These are phyloP conservation scores for Castor canadensis DNA, from an alignment of 2,113 vertebrate genomes.

Conservation along the genomic window DNA sequence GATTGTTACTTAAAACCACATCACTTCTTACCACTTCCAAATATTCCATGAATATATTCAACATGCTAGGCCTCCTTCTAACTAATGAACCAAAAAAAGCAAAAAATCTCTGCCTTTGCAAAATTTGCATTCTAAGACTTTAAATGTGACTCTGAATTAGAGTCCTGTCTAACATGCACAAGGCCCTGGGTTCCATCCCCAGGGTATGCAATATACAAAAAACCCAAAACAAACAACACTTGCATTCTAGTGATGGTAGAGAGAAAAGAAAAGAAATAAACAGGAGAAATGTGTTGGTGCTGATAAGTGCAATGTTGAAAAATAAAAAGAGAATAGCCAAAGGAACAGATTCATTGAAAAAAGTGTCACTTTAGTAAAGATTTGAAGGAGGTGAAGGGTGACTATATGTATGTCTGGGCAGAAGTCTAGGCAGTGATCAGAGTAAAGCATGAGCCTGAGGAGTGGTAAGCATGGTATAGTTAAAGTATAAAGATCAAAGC, in stretches of 20 bases:
- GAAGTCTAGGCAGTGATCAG: background rate
- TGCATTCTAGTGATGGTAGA: background rate
- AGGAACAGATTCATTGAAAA: background rate
- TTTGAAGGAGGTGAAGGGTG: background rate
- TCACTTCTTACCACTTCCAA: background rate
- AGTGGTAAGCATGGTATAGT: background rate
- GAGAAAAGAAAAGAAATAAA: background rate
- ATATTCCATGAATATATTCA: background rate
- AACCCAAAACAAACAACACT: background rate
- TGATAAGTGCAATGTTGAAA: background rate
- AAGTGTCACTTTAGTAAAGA: background rate
- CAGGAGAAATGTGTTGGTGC: background rate
- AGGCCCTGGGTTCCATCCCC: background rate
- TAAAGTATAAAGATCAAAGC: background rate
- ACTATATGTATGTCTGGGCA: background rate
- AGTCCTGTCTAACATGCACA: background rate
- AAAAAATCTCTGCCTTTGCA: background rate
- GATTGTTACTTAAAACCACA: background rate
- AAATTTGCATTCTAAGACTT: background rate
- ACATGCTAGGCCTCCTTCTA: background rate
- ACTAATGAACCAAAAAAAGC: background rate
- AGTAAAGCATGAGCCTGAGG: background rate
- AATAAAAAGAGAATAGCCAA: background rate
- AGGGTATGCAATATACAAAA: background rate
- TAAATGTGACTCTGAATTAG: background rate